phyloP scores from a whole-genome alignment of 2,888 invertebrate species.

The Drosophila anomelani region DNA sequence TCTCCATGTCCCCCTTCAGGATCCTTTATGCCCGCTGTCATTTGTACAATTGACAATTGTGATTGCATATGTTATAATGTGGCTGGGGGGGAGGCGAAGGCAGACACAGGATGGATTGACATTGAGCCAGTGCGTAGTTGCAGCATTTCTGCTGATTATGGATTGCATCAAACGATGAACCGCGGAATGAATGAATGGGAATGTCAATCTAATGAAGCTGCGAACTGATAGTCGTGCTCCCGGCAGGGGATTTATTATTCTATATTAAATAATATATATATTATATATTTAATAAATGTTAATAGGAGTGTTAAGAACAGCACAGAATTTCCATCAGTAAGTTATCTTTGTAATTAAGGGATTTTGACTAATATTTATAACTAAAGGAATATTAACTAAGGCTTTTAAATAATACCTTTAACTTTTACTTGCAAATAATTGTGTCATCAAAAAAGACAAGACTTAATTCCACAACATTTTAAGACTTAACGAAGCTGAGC shows the following conservation, averaged over 20 bases:
- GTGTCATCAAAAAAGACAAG: neutral
- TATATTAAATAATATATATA: neutral
- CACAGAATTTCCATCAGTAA: neutral
- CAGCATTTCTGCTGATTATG: conserved; percentile 64
- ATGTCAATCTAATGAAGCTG: conserved; percentile 38
- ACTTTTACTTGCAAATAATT: neutral
- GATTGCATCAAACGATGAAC: conserved; percentile 52
- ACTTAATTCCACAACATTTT: neutral
- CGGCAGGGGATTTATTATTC: neutral
- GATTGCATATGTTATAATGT: conserved; percentile 76
- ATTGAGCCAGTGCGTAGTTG: conserved; percentile 45
- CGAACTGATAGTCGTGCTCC: neutral
- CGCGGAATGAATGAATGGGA: conserved; percentile 23
- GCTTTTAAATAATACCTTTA: neutral
- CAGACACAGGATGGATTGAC: conserved; percentile 28
- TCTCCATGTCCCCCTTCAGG: conserved; percentile 24
- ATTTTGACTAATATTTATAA: neutral
- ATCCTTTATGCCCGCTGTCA: conserved; percentile 56
- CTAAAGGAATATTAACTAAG: neutral
- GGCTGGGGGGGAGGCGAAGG: neutral
- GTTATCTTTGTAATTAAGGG: neutral
- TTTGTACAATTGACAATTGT: conserved; percentile 76
- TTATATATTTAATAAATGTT: neutral
- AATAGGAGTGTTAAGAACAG: neutral
- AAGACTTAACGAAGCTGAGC: neutral